Base-by-base conservation (phyloP, 2,113 vertebrate genomes). In the Scolopax mira region DNA sequence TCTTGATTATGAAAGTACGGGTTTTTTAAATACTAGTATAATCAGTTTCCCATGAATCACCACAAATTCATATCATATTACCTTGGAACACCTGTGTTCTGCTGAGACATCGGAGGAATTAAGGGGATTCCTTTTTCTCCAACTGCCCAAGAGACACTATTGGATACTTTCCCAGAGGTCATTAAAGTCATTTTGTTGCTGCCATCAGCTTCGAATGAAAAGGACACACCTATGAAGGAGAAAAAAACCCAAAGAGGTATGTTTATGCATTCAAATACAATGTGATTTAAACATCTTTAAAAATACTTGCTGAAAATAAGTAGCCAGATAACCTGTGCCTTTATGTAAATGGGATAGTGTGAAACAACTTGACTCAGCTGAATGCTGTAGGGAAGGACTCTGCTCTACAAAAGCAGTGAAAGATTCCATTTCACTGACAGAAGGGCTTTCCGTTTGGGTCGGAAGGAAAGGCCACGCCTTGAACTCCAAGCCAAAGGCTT, bases 111-210 rank as follows among this genome's bases (percentile, higher is more conserved):
- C 2, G 98, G 98, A 67, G 99, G 99, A 58, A 99, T 98, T 15
- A 99, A 97, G 10, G 99, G 98, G 18, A 98, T 81, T 33, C 98
- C 98, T 11, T 98, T 98, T 33, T 99, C 98, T 82, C 98, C 98
- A 23, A 98, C 51, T 7, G 98, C 99, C 99, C 99, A 99, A 1
- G 99, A 98, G 49, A 99, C 99, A 51, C 98, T 98, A 95, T 97
- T 99, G 12, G 98, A 98, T 88, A 99, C 94, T 79, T 99, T 99
- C 42, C 99, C 99, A 6, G 99, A 99, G n/a, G 99, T 99, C 98
- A 99, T 96, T 89, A 99, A 98, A 82, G 91, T 98, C 87, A 98
- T 97, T 67, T 96, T 98, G 92, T 99, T 99, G 79, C 98, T 98
- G 25, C 99, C 99, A 35, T 99, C 99, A 24, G 98, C 98, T 97